Evolutionary conservation across 2,888 invertebrate species (phyloP), one percentile per base, ranked within the genome.

Genomic region (Adelognathus sp.): DNA sequence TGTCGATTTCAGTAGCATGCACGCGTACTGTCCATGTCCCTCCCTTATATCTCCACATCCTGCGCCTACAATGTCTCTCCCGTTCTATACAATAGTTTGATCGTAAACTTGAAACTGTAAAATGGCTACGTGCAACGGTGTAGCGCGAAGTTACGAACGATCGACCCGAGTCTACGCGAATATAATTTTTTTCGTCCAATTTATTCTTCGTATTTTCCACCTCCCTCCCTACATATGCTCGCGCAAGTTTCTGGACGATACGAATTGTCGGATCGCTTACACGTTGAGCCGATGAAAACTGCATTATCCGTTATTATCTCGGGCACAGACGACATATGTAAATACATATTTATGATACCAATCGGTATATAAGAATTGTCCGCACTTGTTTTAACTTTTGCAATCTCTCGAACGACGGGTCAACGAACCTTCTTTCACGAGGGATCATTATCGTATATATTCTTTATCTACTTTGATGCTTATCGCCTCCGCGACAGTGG

Each of bases 381-480:
- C n/a, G n/a, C 36, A 44, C 18, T 60, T 70, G 69, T 64, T 58
- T 64, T 69, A 36, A 41, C 60, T 21, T 33, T 14, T 29, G 24
- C 56, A 27, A 63, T 61, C 69, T 50, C n/a, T 64, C 52, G 73
- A 58, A 67, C 71, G 29, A 58, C 39, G 75, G 79, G 75, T 79
- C 79, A 67, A 56, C 46, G 71, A 75, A 71, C 71, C 52, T 36
- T 44, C 44, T n/a, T n/a, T 18, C 6, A 1, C 21, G 50, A 9
- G 16, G 61, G 78, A 74, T 79, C 66, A 79, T 79, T 64, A 66
- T 70, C 78, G 64, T 21, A n/a, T 54, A 14, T 56, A 33, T 74
- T 78, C 70, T 78, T 78, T 78, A 78, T 78, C 78, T 60, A 70
- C 52, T 52, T 70, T 64, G 24, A 64, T 64, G 3, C 64, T 52